Evolutionary conservation across 2,113 vertebrate species (phyloP).

Genomic region (Laterallus jamaicensis): DNA sequence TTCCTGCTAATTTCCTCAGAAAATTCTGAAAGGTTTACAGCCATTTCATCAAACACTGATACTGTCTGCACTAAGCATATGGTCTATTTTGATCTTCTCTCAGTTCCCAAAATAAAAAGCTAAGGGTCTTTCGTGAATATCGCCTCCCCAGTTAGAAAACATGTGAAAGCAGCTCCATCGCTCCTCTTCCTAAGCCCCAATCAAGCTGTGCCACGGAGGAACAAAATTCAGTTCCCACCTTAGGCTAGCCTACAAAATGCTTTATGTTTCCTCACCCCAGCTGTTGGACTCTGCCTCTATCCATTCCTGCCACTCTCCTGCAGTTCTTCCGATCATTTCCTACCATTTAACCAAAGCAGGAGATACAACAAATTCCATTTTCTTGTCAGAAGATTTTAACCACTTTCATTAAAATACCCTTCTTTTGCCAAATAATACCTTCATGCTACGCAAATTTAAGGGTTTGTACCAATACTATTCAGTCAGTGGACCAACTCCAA

Average conservation of each 20-base stretch:
- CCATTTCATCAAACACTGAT: background rate
- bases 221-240: background rate
- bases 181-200: background rate
- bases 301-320: background rate
- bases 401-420: background rate
- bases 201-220: background rate
- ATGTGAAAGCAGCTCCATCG: background rate
- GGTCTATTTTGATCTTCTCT: slow-evolving; percentile 13
- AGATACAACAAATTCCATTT: background rate
- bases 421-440: background rate
- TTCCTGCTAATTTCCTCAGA: slow-evolving; percentile 41
- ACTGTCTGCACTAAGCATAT: background rate
- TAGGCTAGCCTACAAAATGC: background rate
- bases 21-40: slow-evolving; percentile 30
- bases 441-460: background rate
- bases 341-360: background rate
- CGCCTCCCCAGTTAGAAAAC: background rate
- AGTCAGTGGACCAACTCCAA: background rate
- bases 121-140: background rate
- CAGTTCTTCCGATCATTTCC: background rate
- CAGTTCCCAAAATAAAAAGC: slow-evolving; percentile 6
- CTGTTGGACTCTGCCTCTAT: background rate
- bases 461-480: background rate
- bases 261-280: background rate
- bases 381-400: background rate